Evolutionary conservation across 2,797 vertebrate genomes (phyloP), one percentile per base, ranked within the genome.

Genomic region (Zenarchopterus dispar): DNA sequence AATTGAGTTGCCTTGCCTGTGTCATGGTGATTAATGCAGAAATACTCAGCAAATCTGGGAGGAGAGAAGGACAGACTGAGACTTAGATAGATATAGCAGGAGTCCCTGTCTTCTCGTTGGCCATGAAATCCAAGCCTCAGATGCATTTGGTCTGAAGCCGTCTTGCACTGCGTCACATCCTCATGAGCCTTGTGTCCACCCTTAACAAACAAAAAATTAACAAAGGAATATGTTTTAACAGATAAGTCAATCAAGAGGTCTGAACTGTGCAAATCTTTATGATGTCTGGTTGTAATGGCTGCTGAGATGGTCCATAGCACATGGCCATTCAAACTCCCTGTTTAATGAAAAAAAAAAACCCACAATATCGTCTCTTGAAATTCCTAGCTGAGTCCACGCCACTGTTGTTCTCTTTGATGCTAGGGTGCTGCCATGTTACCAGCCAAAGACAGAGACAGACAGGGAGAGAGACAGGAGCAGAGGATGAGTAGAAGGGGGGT

Each of bases 11-110:
- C 96, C 95, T 97, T 96, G 96, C 94, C 94, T 96, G 95, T 97
- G 96, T 97, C 97, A 97, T 96, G 95, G 95, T 97, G 96, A 98
- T 98, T 97, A 97, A 99, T 98, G 95, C 95, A 95, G 95, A 96
- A 96, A 96, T 96, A 97, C 95, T 95, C 95, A 93, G 94, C 93
- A 92, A 95, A 96, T 94, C 94, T 95, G 93, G 91, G 92, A 95
- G 94, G 90, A 93, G 90, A 58, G 70, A 19, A 60, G 65, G 89
- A 64, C 49, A 76, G 79, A 84, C 70, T 64, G 11, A 75, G 65
- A 75, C 51, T 64, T 69, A 77, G 81, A 78, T 70, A 88, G 78
- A 85, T 84, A 72, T 65, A 75, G 65, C 64, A 73, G 57, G 69
- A 78, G 72, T 62, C 58, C 54, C 62, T 57, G 72, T 60, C 57